Evolutionary conservation across 2,888 invertebrate genomes (phyloP).

Genomic region (Acanthococcus lagerstroemiae): DNA sequence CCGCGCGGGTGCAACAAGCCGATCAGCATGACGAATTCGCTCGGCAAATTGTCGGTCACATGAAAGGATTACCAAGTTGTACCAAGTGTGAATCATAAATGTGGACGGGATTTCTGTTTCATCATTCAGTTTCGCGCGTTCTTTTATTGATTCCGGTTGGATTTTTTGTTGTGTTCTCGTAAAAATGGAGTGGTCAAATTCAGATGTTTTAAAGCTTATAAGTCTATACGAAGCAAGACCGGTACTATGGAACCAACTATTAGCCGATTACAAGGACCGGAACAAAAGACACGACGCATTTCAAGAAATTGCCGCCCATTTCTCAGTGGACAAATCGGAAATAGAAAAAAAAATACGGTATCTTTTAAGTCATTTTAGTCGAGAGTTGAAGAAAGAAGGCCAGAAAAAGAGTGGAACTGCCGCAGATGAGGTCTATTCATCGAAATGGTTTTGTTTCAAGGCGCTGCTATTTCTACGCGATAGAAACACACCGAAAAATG

Average conservation of each 20-base stretch:
- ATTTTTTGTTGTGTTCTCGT: too few species aligned
- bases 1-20: too few species aligned
- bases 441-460: conserved; percentile 5
- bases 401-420: neutral
- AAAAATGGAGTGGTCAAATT: conserved; percentile 2
- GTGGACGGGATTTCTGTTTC: too few species aligned
- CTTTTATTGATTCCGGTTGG: too few species aligned
- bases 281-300: conserved; percentile 12
- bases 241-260: neutral
- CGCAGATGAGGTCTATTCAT: neutral
- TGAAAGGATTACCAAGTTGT: too few species aligned
- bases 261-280: conserved; percentile 3
- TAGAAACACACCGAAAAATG: conserved; percentile 7
- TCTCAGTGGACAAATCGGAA: neutral
- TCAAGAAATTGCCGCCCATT: neutral
- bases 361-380: conserved; percentile 1
- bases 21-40: too few species aligned
- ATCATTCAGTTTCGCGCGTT: too few species aligned
- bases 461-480: conserved; percentile 1
- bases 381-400: conserved; percentile 5
- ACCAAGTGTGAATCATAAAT: too few species aligned
- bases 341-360: conserved; percentile 9
- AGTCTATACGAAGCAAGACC: neutral
- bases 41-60: too few species aligned
- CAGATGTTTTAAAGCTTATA: neutral